A percentile compares a stretch with the other conserved stretches of the same genome.
These are phyloP conservation scores for Caradrina kadenii DNA, from an alignment of 2,888 invertebrate genomes.

Conservation along the genomic window DNA sequence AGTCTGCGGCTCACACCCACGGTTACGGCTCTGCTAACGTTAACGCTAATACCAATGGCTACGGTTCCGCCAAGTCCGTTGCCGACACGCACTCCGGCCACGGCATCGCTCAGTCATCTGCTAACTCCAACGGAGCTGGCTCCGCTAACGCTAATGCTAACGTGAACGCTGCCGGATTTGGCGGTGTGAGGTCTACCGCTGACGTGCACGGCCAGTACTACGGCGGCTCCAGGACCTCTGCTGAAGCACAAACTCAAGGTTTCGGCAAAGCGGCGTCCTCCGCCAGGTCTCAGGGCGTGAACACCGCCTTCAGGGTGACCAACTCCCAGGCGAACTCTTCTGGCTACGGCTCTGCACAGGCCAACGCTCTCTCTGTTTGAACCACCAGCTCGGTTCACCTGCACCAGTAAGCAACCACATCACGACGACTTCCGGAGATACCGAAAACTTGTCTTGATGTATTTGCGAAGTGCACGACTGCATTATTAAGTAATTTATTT, in stretches of 20 bases:
- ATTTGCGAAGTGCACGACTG: constrained; percentile 75
- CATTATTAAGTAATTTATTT: constrained; percentile 70
- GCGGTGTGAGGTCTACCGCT: constrained; percentile 66
- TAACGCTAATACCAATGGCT: constrained; percentile 63
- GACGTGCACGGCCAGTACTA: constrained; percentile 48
- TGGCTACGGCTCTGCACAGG: constrained; percentile 77
- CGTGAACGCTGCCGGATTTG: constrained; percentile 69
- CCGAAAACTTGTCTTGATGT: constrained; percentile 86
- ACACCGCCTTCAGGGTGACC: constrained; percentile 75
- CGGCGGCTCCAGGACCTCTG: constrained; percentile 68
- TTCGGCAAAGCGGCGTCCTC: constrained; percentile 76
- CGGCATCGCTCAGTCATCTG: constrained; percentile 68
- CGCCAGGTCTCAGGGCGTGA: constrained; percentile 75
- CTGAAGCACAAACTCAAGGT: constrained; percentile 76
- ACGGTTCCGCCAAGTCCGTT: constrained; percentile 65
- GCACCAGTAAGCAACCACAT: constrained; percentile 76
- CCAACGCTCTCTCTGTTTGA: constrained; percentile 78
- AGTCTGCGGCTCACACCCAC: constrained; percentile 61
- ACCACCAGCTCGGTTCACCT: constrained; percentile 34
- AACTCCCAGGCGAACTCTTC: constrained; percentile 77
- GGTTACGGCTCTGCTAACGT: constrained; percentile 69
- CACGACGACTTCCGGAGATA: constrained; percentile 80
- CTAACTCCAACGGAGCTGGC: constrained; percentile 71
- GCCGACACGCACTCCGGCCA: constrained; percentile 61
- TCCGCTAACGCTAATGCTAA: constrained; percentile 72